Base-by-base conservation (phyloP, 2,888 invertebrate species). In the Teinopalpus imperialis region DNA sequence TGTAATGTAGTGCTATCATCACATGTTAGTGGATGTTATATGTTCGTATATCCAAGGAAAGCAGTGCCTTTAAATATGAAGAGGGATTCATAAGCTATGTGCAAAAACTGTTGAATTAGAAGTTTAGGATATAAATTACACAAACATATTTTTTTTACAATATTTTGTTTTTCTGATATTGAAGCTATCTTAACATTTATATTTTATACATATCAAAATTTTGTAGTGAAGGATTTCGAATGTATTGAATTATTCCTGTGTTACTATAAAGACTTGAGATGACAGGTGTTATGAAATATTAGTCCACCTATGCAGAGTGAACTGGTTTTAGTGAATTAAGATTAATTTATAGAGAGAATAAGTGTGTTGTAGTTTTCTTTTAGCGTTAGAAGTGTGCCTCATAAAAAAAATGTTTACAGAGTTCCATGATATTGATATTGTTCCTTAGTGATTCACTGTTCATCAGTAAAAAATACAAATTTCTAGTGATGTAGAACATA, bases 61-160 rank as follows among this genome's bases (percentile, higher is more conserved):
- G 74, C 82, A 83, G 85, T 85, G 85, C 85, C 85, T 85, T 85
- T 69, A 62, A 66, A 66, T 66, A 66, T 68, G 63, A 68, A 69
- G 69, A 67, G 66, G 64, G 66, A 67, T 66, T 66, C 57, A 49
- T 65, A 52, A 59, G 49, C 54, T 60, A 57, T 61, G 43, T 41
- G 32, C 35, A 29, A 36, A 43, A 34, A 52, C 23, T 57, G 59
- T 64, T 56, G 60, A 59, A 53, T 62, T 60, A 66, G 29, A 20
- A n/a, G 20, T 16, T 35, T 32, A 42, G 27, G 1, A 14, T 27
- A 13, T 21, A 10, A 24, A 24, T 14, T 32, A 31, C 18, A 16
- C 10, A 21, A 16, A 16, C 9, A 31, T 41, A 16, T 5, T 31
- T 20, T 43, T 21, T 31, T 27, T 34, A 18, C 7, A 18, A 18